Conservation (phyloP, 2,888 invertebrate species). For the Doris montereyensis region DNA sequence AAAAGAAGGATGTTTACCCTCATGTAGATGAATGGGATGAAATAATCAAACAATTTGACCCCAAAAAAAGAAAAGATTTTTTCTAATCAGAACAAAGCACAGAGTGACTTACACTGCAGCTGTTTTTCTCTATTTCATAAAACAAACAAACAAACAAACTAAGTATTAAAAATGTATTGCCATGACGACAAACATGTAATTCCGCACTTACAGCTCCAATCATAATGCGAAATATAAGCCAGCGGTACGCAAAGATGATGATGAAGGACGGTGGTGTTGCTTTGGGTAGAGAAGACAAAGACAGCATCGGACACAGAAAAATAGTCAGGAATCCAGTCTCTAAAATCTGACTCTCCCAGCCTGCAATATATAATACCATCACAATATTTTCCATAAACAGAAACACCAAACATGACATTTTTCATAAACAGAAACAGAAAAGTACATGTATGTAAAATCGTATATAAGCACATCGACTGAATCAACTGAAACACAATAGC, state of each 20-base stretch:
- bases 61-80: background rate
- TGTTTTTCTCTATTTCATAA: too few species aligned
- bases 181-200: background rate
- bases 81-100: background rate
- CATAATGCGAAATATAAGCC: slow-evolving; percentile 74
- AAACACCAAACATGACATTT: too few species aligned
- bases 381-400: too few species aligned
- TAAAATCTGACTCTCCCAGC: slow-evolving; percentile 74
- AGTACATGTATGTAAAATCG: too few species aligned
- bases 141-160: too few species aligned
- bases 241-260: slow-evolving; percentile 69
- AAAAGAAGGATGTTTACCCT: too few species aligned
- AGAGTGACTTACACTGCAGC: too few species aligned
- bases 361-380: slow-evolving; percentile 41
- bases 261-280: slow-evolving; percentile 67
- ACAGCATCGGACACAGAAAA: slow-evolving; percentile 71
- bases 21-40: background rate
- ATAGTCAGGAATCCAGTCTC: slow-evolving; percentile 73
- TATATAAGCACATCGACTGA: too few species aligned
- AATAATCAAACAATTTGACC: background rate
- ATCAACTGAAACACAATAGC: too few species aligned
- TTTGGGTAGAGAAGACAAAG: slow-evolving; percentile 61
- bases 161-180: too few species aligned
- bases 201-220: slow-evolving; percentile 71
- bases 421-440: too few species aligned